Percentiles rank a stretch among this genome's conserved stretches.
Evolutionary conservation across 1,140 invertebrate genomes (phyloP).

Genomic region (Cyclargus thomasi): DNA sequence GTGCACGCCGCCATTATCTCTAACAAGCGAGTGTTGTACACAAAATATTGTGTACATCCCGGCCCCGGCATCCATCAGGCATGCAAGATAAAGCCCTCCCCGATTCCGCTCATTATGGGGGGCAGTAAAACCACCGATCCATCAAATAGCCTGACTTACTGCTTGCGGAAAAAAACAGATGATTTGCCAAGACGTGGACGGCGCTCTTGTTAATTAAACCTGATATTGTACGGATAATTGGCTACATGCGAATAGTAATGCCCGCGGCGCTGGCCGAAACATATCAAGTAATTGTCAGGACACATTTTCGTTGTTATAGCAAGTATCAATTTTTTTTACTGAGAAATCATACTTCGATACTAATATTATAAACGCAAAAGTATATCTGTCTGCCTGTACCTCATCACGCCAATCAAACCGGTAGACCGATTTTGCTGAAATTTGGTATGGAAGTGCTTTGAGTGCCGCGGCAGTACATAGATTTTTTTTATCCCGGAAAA

Average conservation of each 20-base stretch:
- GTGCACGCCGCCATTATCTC: constrained; percentile 7
- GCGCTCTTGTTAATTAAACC: constrained; percentile 15
- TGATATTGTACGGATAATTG: constrained; percentile 4
- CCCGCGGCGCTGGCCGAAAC: no score
- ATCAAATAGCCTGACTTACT: constrained; percentile 38
- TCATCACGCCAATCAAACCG: no score
- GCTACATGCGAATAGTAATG: not conserved
- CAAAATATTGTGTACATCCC: constrained; percentile 11
- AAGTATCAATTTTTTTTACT: no score
- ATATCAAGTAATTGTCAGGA: no score
- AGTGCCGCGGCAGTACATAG: no score
- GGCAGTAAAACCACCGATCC: constrained; percentile 44
- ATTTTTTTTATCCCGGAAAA: no score
- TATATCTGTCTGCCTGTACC: no score
- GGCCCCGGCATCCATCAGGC: constrained; percentile 38
- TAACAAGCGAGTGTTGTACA: constrained; percentile 11
- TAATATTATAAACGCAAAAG: no score
- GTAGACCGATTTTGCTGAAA: no score
- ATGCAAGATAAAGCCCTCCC: constrained; percentile 38
- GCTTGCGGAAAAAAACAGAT: constrained; percentile 30
- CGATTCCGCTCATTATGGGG: constrained; percentile 41
- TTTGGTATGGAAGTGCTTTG: no score
- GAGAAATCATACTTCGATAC: no score
- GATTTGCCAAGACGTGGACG: constrained; percentile 25
- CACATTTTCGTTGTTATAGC: no score